Conservation (phyloP, 2,888 invertebrate species). For the Phaonia tiefii region DNA sequence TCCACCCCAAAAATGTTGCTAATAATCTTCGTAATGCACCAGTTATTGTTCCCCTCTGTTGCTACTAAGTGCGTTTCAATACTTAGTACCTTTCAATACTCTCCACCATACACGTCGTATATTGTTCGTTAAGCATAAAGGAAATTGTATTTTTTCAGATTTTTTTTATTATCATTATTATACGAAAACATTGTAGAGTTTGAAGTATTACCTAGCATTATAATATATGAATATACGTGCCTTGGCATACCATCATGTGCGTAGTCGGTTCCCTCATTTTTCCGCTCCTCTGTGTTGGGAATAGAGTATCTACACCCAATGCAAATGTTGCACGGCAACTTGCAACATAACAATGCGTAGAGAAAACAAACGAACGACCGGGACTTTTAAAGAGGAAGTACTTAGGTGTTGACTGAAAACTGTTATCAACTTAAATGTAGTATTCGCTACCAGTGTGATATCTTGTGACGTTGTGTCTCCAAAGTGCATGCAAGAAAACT, state of each 20-base stretch:
- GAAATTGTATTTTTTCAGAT: conserved; percentile 17
- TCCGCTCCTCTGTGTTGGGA: no score
- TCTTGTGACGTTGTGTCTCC: no score
- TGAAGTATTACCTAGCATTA: not conserved
- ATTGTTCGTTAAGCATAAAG: conserved; percentile 7
- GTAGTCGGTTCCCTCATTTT: not conserved
- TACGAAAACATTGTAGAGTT: not conserved
- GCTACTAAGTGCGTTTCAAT: conserved; percentile 10
- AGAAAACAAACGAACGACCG: not conserved
- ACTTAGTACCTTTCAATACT: no score
- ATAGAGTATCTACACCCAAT: no score
- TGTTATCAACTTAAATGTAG: not conserved
- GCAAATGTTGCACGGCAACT: conserved; percentile 17
- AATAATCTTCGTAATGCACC: no score
- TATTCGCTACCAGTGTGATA: no score
- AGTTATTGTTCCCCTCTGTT: not conserved
- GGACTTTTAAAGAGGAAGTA: conserved; percentile 14
- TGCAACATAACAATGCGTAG: conserved; percentile 12
- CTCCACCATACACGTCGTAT: no score
- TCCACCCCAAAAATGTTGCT: no score
- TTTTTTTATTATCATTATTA: conserved; percentile 5
- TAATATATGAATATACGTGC: conserved; percentile 2
- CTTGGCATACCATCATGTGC: conserved; percentile 19
- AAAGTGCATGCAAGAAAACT: conserved; percentile 26
- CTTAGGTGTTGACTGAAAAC: not conserved